Evolutionary conservation across 2,888 invertebrate genomes (phyloP).

Genomic region (Yponomeuta plumbellus): DNA sequence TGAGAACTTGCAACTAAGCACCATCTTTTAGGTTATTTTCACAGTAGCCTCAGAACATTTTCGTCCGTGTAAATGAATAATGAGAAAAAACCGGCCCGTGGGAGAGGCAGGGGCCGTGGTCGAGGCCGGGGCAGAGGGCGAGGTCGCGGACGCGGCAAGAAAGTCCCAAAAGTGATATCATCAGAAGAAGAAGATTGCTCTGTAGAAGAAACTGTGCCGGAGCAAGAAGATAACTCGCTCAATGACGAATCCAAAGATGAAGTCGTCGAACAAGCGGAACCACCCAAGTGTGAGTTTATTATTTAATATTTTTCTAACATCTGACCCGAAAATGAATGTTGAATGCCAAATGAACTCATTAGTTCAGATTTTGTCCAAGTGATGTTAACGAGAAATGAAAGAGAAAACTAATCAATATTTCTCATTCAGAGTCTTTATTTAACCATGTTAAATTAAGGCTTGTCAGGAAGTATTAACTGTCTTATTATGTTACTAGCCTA

Average conservation of each 20-base stretch:
- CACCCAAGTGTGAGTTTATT: conserved; percentile 75
- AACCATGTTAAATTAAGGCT: no score
- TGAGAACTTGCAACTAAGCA: no score
- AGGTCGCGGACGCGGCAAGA: conserved; percentile 83
- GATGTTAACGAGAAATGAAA: background rate
- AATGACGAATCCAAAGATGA: conserved; percentile 66
- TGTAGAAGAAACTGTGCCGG: conserved; percentile 69
- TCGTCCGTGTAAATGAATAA: conserved; percentile 51
- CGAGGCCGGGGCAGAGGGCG: conserved; percentile 85
- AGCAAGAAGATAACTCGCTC: conserved; percentile 60
- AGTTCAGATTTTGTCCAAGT: background rate
- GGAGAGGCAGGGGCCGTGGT: conserved; percentile 86
- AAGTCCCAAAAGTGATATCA: conserved; percentile 82
- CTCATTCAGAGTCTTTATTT: no score
- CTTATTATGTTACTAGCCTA: no score
- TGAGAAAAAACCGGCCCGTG: conserved; percentile 80
- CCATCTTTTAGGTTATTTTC: background rate
- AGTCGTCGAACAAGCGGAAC: conserved; percentile 60
- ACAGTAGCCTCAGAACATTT: background rate
- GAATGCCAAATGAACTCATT: no score
- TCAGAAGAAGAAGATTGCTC: conserved; percentile 77
- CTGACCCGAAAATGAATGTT: conserved; percentile 18
- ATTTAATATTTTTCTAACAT: no score
- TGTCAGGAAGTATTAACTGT: no score
- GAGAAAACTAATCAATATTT: no score